These are phyloP conservation scores for Channallabes apus DNA, from an alignment of 2,797 vertebrate species.

Conservation along the genomic window DNA sequence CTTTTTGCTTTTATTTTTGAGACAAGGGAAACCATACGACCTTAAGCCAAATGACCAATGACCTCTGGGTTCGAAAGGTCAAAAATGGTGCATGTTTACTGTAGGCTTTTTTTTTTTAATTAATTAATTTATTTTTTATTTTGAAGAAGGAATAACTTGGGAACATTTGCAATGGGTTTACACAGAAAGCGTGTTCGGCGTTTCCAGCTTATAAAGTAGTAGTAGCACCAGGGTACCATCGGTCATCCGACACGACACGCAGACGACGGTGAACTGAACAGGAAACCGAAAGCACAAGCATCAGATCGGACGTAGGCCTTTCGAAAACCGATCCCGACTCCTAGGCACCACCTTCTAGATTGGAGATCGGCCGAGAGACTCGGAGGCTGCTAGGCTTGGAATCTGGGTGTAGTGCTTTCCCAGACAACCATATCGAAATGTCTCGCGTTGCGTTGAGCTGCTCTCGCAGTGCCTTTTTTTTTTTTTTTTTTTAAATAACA, in stretches of 20 bases:
- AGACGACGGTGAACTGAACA: background rate
- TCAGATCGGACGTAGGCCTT: conserved; percentile 8
- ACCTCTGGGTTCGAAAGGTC: conserved; percentile 46
- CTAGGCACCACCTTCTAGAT: conserved; percentile 30
- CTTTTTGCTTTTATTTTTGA: conserved; percentile 20
- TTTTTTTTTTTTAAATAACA: conserved; percentile 1
- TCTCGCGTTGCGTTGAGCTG: conserved; percentile 44
- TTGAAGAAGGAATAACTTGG: conserved; percentile 37
- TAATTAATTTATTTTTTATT: background rate
- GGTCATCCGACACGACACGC: conserved; percentile 5
- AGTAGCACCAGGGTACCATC: conserved; percentile 30
- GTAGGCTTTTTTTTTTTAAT: conserved; percentile 34
- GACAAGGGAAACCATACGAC: conserved; percentile 59
- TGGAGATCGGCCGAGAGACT: background rate
- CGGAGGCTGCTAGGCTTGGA: background rate
- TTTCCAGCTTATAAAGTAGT: conserved; percentile 25
- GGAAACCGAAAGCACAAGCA: conserved; percentile 51
- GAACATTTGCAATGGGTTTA: conserved; percentile 53
- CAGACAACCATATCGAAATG: conserved; percentile 21
- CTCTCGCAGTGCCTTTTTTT: conserved; percentile 55
- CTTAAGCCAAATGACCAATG: conserved; percentile 60
- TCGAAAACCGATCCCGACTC: conserved; percentile 4
- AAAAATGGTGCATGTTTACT: conserved; percentile 56
- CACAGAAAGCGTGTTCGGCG: conserved; percentile 26
- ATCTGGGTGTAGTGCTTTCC: conserved; percentile 8